Percentiles rank a stretch among this genome's conserved stretches.
Conservation (phyloP, 2,888 invertebrate species). For the Lasioglossum lativentre region DNA sequence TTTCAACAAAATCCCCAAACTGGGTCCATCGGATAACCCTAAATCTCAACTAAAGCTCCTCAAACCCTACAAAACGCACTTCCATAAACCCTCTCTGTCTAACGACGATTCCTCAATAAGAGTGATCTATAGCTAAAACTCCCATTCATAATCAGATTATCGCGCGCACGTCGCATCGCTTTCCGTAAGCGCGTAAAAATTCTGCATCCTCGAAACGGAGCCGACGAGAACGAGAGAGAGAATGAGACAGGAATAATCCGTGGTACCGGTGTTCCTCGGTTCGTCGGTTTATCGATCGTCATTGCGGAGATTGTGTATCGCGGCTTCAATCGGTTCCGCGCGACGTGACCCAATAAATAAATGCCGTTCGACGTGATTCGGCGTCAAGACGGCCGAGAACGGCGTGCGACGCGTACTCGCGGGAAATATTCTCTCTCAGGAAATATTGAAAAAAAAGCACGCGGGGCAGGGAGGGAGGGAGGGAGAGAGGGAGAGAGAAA, state of each 20-base stretch:
- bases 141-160: neutral
- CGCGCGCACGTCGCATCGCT: neutral
- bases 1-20: neutral
- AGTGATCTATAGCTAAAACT: neutral
- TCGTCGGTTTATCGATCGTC: conserved; percentile 30
- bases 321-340: neutral
- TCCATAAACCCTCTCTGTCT: neutral
- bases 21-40: no score
- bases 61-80: neutral
- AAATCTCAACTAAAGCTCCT: neutral
- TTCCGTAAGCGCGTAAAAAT: neutral
- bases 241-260: neutral
- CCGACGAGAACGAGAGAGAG: no score
- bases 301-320: conserved; percentile 23
- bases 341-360: conserved; percentile 29
- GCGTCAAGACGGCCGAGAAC: neutral
- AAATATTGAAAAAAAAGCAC: conserved; percentile 13
- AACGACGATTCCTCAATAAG: neutral
- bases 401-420: neutral
- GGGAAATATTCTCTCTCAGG: neutral
- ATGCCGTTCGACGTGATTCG: conserved; percentile 30
- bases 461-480: neutral
- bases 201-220: no score
- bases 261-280: neutral
- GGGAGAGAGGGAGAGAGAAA: neutral